Evolutionary conservation across 2,888 invertebrate genomes (phyloP).

Genomic region (Thymelicus sylvestris): DNA sequence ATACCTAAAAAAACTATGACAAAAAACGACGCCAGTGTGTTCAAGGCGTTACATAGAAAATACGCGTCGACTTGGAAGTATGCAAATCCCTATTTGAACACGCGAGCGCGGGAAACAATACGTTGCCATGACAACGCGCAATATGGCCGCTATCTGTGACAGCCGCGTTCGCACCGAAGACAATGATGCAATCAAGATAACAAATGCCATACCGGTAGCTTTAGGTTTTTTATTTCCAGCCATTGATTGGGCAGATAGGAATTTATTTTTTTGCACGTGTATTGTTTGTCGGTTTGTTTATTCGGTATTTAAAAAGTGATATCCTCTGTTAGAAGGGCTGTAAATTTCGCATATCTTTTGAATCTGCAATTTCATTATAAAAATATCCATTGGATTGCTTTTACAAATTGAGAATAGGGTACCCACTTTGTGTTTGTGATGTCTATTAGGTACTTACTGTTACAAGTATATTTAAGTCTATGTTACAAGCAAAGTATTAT

Average conservation of each 20-base stretch:
- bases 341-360: neutral
- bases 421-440: no score
- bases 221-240: constrained; percentile 40
- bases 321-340: neutral
- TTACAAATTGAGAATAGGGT: no score
- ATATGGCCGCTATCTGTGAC: constrained; percentile 54
- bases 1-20: no score
- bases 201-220: constrained; percentile 40
- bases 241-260: constrained; percentile 39
- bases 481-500: no score
- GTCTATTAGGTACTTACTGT: no score
- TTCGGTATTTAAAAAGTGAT: constrained; percentile 11
- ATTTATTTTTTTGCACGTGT: constrained; percentile 20
- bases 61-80: constrained; percentile 33
- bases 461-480: no score
- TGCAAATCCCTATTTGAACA: constrained; percentile 48
- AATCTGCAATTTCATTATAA: neutral
- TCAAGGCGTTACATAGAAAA: constrained; percentile 1
- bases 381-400: no score
- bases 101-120: constrained; percentile 53
- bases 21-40: constrained; percentile 4
- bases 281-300: constrained; percentile 20
- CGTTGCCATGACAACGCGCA: constrained; percentile 56
- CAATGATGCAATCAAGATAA: constrained; percentile 51
- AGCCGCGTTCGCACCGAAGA: constrained; percentile 52